phyloP scores from a whole-genome alignment of 2,113 vertebrate species.

The Bufo gargarizans region DNA sequence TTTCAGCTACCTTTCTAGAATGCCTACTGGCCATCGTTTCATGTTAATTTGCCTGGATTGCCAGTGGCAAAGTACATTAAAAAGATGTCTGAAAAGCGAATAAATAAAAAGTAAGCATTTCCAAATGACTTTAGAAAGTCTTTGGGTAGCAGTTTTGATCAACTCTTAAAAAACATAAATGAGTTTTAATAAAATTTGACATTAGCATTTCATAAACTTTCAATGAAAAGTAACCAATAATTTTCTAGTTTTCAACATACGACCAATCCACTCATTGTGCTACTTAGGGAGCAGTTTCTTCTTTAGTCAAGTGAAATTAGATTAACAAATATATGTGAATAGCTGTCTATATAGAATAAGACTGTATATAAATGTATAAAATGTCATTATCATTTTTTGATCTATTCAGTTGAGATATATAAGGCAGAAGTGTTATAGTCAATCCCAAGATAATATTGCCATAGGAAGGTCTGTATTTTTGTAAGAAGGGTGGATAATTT shows the following conservation, averaged over 20 bases:
- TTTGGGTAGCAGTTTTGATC: neutral
- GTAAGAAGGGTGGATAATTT: neutral
- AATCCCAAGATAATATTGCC: neutral
- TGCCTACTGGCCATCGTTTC: constrained; percentile 24
- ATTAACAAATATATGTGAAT: neutral
- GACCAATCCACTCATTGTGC: neutral
- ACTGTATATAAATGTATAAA: neutral
- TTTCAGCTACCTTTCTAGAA: constrained; percentile 27
- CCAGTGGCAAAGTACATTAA: constrained; percentile 31
- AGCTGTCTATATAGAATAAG: neutral
- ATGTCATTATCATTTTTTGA: neutral
- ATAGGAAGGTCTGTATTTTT: neutral
- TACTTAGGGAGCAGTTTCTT: neutral
- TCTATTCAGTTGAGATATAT: neutral
- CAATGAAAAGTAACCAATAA: neutral
- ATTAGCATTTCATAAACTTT: neutral
- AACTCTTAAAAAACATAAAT: neutral
- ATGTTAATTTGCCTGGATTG: constrained; percentile 7
- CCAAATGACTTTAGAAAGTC: neutral
- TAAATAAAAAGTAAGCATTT: constrained; percentile 38
- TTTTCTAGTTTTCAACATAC: neutral
- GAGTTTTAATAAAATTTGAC: neutral
- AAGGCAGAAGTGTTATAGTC: neutral
- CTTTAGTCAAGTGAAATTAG: neutral
- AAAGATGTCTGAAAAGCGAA: neutral